Base-by-base conservation (phyloP, 2,113 vertebrate genomes). In the Rhinoderma darwinii region DNA sequence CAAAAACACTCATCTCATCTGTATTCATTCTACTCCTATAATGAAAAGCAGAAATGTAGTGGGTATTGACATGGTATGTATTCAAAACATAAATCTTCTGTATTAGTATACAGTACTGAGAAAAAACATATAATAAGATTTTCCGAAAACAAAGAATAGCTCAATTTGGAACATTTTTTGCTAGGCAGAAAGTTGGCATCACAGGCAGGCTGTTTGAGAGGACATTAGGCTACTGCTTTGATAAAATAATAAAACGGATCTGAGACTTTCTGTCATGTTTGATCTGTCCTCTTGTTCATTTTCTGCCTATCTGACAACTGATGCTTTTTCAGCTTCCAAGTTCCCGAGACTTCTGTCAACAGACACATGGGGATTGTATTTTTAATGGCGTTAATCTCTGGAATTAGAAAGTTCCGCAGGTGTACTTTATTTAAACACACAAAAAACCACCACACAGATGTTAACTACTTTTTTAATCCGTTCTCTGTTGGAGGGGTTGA, bases 311-410 rank as follows among this genome's bases (percentile, higher is more conserved):
- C 68, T 92, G 88, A 79, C 51, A 86, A 90, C 84, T 68, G 63
- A 85, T 90, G 82, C n/a, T 91, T 61, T 89, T 91, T 83, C 89
- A 47, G 89, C 56, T 91, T 93, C 89, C 84, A 78, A 88, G 88
- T 88, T 87, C 86, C 56, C 70, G 54, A 88, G 86, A 76, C 87
- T 92, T 90, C 89, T 89, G 89, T 91, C 90, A 90, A 90, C 88
- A 90, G 78, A 43, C 74, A 22, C 44, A 75, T 74, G 80, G 70
- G 63, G 51, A 83, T 37, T 90, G 51, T 35, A 39, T 86, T 91
- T 92, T 90, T 89, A 88, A 83, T 89, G 84, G 89, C 88, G 82
- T 89, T 93, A 93, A 90, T 90, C 81, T 88, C 30, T 89, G 84
- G 89, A 88, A 76, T 90, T 51, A 82, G 76, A 88, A 87, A 86